Evolutionary conservation across 2,797 vertebrate genomes (phyloP).

Genomic region (Falco biarmicus): DNA sequence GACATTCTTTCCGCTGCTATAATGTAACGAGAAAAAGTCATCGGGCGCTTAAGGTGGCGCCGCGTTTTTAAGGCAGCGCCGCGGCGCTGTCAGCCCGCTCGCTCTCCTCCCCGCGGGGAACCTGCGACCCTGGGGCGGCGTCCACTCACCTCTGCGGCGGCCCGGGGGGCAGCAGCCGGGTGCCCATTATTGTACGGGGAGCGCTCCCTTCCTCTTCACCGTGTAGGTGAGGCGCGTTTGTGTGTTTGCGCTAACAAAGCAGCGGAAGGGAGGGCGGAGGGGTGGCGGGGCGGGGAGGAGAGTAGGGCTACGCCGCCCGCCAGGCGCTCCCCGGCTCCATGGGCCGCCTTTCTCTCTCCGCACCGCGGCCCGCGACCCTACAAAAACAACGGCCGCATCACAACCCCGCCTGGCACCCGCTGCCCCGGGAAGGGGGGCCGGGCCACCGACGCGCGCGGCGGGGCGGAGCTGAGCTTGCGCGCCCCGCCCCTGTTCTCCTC

Average conservation of each 20-base stretch:
- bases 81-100: slow-evolving; percentile 36
- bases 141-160: slow-evolving; percentile 58
- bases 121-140: neutral
- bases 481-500: neutral
- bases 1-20: slow-evolving; percentile 99
- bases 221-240: slow-evolving; percentile 6
- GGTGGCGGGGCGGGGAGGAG: too few relatives aligned
- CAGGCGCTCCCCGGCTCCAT: neutral
- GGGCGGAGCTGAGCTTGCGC: neutral
- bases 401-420: slow-evolving; percentile 82
- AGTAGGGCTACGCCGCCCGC: neutral
- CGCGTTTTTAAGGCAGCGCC: slow-evolving; percentile 71
- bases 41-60: slow-evolving; percentile 79
- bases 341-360: slow-evolving; percentile 76
- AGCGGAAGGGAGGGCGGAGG: neutral
- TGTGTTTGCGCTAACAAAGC: slow-evolving; percentile 26
- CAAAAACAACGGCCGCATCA: slow-evolving; percentile 92
- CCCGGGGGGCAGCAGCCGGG: slow-evolving; percentile 7
- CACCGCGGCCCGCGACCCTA: slow-evolving; percentile 91
- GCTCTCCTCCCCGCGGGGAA: neutral
- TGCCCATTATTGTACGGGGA: slow-evolving; percentile 18
- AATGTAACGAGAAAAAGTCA: slow-evolving; percentile 88
- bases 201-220: slow-evolving; percentile 31
- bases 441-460: neutral
- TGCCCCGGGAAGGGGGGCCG: slow-evolving; percentile 66